Evolutionary conservation across 1,140 invertebrate genomes (phyloP).

Genomic region (Marisa cornuarietis): DNA sequence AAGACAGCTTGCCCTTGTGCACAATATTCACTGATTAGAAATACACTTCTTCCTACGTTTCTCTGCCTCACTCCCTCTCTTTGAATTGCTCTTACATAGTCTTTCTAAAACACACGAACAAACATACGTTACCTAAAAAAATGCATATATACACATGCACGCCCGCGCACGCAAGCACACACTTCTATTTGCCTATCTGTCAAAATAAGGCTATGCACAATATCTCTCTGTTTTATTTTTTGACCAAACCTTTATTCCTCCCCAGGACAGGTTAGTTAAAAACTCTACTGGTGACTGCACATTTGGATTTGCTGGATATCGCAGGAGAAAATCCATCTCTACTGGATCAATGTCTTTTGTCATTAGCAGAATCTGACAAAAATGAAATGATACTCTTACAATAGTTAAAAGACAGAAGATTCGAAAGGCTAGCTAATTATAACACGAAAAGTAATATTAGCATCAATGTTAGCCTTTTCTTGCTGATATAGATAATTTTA

Average conservation of each 20-base stretch:
- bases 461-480: too few relatives aligned
- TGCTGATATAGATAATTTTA: too few relatives aligned
- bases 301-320: slow-evolving; percentile 87
- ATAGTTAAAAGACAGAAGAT: too few relatives aligned
- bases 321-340: slow-evolving; percentile 91
- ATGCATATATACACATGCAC: not conserved
- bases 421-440: too few relatives aligned
- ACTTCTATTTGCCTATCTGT: not conserved
- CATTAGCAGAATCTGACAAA: slow-evolving; percentile 80
- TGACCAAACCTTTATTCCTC: slow-evolving; percentile 81
- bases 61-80: not conserved
- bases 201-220: too few relatives aligned
- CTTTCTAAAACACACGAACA: not conserved
- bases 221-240: not conserved
- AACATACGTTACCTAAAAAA: not conserved
- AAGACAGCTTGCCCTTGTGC: not conserved
- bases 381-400: too few relatives aligned
- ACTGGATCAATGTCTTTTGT: slow-evolving; percentile 83
- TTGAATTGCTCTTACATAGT: too few relatives aligned
- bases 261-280: slow-evolving; percentile 91
- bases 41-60: not conserved
- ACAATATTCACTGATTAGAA: not conserved
- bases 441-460: too few relatives aligned
- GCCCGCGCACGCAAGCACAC: not conserved
- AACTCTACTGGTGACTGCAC: slow-evolving; percentile 94